A percentile compares a stretch with the other conserved stretches of the same genome.
These are phyloP conservation scores for Cylloceria caligata DNA, from an alignment of 2,888 invertebrate genomes.

Conservation along the genomic window DNA sequence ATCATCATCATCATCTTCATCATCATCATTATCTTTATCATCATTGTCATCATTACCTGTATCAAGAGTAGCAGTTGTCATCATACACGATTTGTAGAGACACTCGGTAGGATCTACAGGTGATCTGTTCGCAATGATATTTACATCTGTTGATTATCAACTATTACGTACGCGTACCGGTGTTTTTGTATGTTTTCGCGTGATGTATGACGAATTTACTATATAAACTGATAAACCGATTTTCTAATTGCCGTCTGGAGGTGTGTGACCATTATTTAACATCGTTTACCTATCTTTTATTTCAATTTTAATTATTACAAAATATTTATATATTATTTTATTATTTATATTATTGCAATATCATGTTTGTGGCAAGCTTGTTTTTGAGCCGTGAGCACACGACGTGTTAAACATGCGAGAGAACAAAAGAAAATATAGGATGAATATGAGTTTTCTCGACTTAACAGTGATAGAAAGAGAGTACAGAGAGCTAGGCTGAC, in stretches of 20 bases:
- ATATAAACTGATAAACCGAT: conserved; percentile 28
- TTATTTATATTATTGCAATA: conserved; percentile 59
- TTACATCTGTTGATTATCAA: conserved; percentile 39
- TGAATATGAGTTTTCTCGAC: conserved; percentile 49
- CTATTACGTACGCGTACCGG: conserved; percentile 26
- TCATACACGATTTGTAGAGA: conserved; percentile 63
- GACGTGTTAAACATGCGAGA: conserved; percentile 70
- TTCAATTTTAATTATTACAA: neutral
- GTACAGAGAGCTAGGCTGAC: conserved; percentile 7
- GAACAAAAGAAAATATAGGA: conserved; percentile 36
- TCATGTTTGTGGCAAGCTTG: conserved; percentile 55
- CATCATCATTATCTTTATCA: conserved; percentile 86
- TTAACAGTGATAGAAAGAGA: conserved; percentile 49
- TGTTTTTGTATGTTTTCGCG: conserved; percentile 29
- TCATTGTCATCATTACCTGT: conserved; percentile 81
- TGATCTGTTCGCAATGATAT: conserved; percentile 57
- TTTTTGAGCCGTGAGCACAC: conserved; percentile 61
- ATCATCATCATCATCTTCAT: conserved; percentile 85
- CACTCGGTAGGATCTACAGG: conserved; percentile 61
- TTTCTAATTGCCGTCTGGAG: conserved; percentile 67
- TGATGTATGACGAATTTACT: conserved; percentile 16
- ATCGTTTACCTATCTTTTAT: conserved; percentile 23
- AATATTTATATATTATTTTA: conserved; percentile 46
- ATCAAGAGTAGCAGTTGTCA: conserved; percentile 80
- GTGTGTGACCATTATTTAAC: conserved; percentile 58